Conservation (phyloP, 2,888 invertebrate species). For the Dynastes grantii region DNA sequence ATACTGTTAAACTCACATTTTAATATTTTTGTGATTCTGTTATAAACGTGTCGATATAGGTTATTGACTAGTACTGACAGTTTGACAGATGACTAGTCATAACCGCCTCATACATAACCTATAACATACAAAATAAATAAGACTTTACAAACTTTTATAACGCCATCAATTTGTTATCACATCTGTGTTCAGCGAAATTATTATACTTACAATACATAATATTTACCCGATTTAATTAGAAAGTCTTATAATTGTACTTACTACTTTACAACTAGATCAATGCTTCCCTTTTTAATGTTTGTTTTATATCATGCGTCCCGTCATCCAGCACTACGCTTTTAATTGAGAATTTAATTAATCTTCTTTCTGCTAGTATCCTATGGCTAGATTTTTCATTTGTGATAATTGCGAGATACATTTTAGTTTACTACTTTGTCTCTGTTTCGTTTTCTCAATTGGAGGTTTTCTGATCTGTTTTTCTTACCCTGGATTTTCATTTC, state of each 20-base stretch:
- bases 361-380: neutral
- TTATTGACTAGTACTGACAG: too few species aligned
- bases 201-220: too few species aligned
- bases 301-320: neutral
- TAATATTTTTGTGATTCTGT: slow-evolving; percentile 6
- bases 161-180: slow-evolving; percentile 6
- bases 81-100: too few species aligned
- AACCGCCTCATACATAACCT: neutral
- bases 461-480: slow-evolving; percentile 34
- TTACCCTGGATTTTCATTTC: slow-evolving; percentile 4
- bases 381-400: slow-evolving; percentile 26
- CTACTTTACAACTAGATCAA: too few species aligned
- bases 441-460: slow-evolving; percentile 27
- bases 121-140: neutral
- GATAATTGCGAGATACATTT: slow-evolving; percentile 32
- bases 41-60: neutral
- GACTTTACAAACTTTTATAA: neutral
- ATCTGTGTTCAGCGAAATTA: slow-evolving; percentile 3
- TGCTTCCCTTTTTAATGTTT: slow-evolving; percentile 3
- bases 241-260: too few species aligned
- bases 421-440: neutral
- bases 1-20: slow-evolving; percentile 2
- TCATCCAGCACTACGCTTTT: neutral
- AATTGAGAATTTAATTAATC: neutral
- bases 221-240: too few species aligned